Percentiles rank a stretch among this genome's conserved stretches.
phyloP scores from a whole-genome alignment of 2,113 vertebrate species.

The Rafetus swinhoei region DNA sequence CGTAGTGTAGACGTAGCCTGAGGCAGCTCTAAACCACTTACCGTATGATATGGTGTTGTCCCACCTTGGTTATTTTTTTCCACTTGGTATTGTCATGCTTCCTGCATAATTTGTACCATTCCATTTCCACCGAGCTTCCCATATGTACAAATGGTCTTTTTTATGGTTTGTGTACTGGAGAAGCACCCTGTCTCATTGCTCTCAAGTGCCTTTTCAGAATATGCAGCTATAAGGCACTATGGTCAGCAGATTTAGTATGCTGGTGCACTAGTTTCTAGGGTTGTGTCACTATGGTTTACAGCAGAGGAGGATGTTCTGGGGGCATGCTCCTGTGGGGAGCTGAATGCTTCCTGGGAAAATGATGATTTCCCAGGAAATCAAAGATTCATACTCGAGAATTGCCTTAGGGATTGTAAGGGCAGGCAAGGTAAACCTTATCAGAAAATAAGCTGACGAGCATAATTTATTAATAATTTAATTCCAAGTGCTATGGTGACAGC shows the following conservation, averaged over 20 bases:
- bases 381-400: background rate
- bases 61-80: background rate
- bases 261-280: background rate
- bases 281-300: background rate
- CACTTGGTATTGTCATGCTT: background rate
- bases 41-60: background rate
- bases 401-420: background rate
- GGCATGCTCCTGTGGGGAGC: background rate
- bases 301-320: background rate
- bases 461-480: background rate
- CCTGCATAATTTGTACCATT: conserved; percentile 12
- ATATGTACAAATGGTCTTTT: background rate
- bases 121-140: background rate
- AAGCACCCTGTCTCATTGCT: background rate
- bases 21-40: background rate
- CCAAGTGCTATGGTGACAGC: background rate
- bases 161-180: conserved; percentile 4
- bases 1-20: too few relatives aligned
- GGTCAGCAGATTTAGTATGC: background rate
- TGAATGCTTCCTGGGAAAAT: background rate
- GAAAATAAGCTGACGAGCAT: background rate
- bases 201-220: conserved; percentile 4
- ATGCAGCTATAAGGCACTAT: background rate
- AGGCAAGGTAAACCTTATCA: background rate
- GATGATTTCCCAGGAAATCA: background rate